Conservation (phyloP, 2,797 vertebrate species). For the Cirrhinus molitorella region DNA sequence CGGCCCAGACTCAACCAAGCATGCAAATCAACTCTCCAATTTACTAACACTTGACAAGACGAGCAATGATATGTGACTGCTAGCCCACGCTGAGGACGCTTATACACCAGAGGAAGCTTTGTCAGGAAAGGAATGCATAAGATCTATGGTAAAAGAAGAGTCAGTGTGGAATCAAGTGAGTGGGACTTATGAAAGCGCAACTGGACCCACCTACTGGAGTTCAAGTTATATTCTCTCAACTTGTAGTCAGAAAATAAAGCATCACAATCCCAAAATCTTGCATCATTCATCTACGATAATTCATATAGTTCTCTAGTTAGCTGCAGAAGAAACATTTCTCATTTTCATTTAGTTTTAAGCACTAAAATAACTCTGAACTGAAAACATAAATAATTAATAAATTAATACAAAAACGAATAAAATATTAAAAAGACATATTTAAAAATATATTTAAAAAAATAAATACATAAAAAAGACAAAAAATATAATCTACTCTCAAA, state of each 20-base stretch:
- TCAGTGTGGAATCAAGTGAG: not conserved
- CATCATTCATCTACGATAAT: not conserved
- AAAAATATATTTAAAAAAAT: no score
- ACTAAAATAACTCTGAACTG: not conserved
- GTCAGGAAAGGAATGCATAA: not conserved
- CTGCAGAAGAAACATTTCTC: not conserved
- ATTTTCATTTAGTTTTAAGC: not conserved
- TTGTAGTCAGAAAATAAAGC: not conserved
- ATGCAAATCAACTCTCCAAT: conserved; percentile 15
- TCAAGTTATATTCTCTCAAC: not conserved
- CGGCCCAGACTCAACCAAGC: conserved; percentile 18
- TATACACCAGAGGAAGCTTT: not conserved
- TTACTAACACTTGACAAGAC: conserved; percentile 24
- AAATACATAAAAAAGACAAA: no score
- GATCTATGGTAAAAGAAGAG: not conserved
- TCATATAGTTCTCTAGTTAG: not conserved
- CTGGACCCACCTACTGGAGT: not conserved
- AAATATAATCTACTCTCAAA: no score
- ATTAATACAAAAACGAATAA: no score
- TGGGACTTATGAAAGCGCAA: not conserved
- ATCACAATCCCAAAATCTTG: not conserved
- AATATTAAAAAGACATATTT: no score
- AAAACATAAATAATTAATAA: not conserved
- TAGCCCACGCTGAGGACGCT: not conserved
- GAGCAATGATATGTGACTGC: conserved; percentile 9